These are phyloP conservation scores for Potamarius usumacintae DNA, from an alignment of 2,113 vertebrate genomes.

Conservation along the genomic window DNA sequence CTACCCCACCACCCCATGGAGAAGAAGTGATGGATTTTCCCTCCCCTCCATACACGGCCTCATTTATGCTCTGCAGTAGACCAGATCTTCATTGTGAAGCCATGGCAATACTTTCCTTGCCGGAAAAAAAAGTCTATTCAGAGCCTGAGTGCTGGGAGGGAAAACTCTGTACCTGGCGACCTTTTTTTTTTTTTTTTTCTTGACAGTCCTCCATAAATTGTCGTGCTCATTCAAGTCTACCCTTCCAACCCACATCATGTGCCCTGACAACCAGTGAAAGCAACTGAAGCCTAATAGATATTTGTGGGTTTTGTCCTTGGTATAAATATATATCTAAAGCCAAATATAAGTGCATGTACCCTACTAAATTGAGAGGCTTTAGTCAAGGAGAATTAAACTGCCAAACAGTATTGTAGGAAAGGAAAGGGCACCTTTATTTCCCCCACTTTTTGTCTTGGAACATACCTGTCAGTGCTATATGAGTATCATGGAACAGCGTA, in stretches of 20 bases:
- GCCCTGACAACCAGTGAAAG: constrained; percentile 34
- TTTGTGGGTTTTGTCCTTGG: constrained; percentile 23
- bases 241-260: constrained; percentile 32
- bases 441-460: background rate
- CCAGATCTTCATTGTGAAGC: constrained; percentile 36
- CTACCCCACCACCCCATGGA: background rate
- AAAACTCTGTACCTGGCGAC: constrained; percentile 25
- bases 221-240: constrained; percentile 32
- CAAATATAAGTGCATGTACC: constrained; percentile 6
- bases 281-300: constrained; percentile 27
- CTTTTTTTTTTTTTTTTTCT: constrained; percentile 30
- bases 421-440: background rate
- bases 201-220: constrained; percentile 40
- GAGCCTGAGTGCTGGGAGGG: constrained; percentile 6
- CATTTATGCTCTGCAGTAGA: constrained; percentile 28
- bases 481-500: background rate
- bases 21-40: constrained; percentile 31
- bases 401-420: background rate
- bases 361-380: background rate
- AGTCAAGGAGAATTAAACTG: constrained; percentile 13
- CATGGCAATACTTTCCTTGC: constrained; percentile 29
- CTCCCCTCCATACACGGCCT: constrained; percentile 5
- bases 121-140: constrained; percentile 38
- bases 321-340: background rate
- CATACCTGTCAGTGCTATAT: background rate